A percentile compares a stretch with the other conserved stretches of the same genome.
Conservation (phyloP, 2,113 vertebrate species). For the Cavia porcellus region DNA sequence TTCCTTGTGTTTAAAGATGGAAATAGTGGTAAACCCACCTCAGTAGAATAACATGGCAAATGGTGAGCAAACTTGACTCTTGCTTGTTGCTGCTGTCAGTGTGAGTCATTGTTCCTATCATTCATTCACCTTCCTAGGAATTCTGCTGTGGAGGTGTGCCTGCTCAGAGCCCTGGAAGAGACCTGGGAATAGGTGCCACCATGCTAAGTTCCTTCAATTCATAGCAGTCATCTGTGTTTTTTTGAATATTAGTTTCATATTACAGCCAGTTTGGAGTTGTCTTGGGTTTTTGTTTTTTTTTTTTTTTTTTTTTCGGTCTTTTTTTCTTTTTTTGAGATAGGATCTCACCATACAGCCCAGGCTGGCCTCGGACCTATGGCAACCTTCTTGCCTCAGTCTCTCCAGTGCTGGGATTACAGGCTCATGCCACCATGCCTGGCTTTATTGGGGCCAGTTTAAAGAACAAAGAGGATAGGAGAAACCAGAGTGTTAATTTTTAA, state of each 20-base stretch:
- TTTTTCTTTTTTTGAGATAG: too few species aligned
- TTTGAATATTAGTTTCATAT: neutral
- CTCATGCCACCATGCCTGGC: neutral
- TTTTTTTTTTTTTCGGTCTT: too few species aligned
- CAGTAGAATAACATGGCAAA: neutral
- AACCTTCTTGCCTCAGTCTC: neutral
- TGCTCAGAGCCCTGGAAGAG: neutral
- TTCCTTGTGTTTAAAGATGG: constrained; percentile 11
- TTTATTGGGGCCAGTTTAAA: neutral
- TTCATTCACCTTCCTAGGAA: neutral
- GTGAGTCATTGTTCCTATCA: neutral
- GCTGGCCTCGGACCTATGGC: neutral
- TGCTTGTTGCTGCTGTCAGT: neutral
- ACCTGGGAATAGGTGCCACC: neutral
- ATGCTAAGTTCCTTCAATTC: constrained; percentile 16
- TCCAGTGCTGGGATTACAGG: neutral
- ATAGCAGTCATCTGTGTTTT: neutral
- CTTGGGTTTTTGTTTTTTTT: too few species aligned
- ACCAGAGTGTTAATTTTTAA: constrained; percentile 14
- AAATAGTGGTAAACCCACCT: neutral
- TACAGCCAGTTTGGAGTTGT: too few species aligned
- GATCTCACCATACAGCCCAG: neutral
- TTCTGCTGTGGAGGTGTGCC: neutral
- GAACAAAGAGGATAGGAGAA: neutral
- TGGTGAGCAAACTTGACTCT: neutral